Percentiles rank a stretch among this genome's conserved stretches.
phyloP scores from a whole-genome alignment of 2,797 vertebrate species.

The Danio albolineatus region DNA sequence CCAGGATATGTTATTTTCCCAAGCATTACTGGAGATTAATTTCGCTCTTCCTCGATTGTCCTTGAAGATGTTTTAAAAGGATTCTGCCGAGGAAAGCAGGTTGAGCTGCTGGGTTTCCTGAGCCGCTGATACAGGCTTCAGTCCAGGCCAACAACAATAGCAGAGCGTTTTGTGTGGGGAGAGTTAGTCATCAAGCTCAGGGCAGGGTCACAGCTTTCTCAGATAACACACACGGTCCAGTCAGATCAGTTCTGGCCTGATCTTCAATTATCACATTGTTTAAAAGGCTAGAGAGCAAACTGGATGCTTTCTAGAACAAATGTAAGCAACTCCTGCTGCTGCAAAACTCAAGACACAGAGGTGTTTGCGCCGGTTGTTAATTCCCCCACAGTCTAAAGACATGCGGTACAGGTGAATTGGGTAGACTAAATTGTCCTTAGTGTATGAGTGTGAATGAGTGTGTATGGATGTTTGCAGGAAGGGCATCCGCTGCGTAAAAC shows the following conservation, averaged over 20 bases:
- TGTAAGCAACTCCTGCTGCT: no score
- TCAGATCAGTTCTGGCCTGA: constrained; percentile 29
- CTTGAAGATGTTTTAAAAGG: constrained; percentile 66
- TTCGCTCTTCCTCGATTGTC: constrained; percentile 59
- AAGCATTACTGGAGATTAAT: constrained; percentile 65
- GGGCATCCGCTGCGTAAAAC: no score
- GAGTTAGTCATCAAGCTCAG: constrained; percentile 86
- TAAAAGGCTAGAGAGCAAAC: background rate
- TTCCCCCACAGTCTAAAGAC: no score
- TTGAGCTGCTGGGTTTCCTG: constrained; percentile 80
- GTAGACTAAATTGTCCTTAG: no score
- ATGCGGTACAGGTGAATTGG: no score
- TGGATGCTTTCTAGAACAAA: background rate
- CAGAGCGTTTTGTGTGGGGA: constrained; percentile 72
- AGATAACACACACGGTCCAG: constrained; percentile 64
- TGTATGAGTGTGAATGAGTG: no score
- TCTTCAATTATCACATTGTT: constrained; percentile 1
- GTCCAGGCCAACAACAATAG: constrained; percentile 83
- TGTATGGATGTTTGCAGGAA: no score
- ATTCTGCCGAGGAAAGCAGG: constrained; percentile 74
- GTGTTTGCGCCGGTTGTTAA: no score
- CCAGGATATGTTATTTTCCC: constrained; percentile 49
- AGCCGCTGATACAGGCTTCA: constrained; percentile 46
- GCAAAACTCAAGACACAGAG: background rate
- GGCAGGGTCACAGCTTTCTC: constrained; percentile 83